Conservation (phyloP, 2,888 invertebrate species). For the Eulithis prunata region DNA sequence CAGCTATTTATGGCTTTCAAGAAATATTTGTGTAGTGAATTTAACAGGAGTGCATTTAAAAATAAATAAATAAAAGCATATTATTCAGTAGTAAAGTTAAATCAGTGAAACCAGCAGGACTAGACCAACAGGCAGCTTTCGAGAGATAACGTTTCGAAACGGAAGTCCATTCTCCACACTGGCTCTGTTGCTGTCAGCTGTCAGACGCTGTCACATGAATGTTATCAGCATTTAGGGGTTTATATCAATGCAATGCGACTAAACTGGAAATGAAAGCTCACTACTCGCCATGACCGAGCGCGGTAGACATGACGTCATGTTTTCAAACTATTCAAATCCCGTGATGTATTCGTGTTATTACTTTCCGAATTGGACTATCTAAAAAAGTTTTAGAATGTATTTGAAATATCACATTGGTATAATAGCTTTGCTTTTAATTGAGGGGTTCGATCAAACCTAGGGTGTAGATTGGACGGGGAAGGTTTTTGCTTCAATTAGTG, state of each 20-base stretch:
- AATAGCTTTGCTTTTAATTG: neutral
- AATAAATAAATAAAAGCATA: no score
- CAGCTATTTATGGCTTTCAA: no score
- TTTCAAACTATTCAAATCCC: no score
- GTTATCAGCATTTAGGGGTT: conserved; percentile 8
- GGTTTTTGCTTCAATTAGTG: conserved; percentile 58
- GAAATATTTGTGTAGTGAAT: no score
- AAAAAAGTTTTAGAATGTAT: neutral
- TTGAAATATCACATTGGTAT: neutral
- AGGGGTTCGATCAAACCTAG: conserved; percentile 27
- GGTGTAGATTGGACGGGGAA: conserved; percentile 32
- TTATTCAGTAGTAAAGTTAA: neutral
- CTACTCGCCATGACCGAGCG: neutral
- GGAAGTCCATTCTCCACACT: conserved; percentile 20
- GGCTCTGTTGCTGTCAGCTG: conserved; percentile 13
- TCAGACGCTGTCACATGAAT: conserved; percentile 18
- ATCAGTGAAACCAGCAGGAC: neutral
- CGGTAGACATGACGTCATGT: neutral
- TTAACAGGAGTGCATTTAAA: no score
- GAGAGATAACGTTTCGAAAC: conserved; percentile 20
- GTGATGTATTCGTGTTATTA: no score
- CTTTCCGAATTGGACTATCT: no score
- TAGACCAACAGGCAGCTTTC: conserved; percentile 14
- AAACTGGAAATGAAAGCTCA: neutral
- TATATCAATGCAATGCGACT: neutral